Evolutionary conservation across 2,113 vertebrate species (phyloP).

Genomic region (Mesocricetus auratus): DNA sequence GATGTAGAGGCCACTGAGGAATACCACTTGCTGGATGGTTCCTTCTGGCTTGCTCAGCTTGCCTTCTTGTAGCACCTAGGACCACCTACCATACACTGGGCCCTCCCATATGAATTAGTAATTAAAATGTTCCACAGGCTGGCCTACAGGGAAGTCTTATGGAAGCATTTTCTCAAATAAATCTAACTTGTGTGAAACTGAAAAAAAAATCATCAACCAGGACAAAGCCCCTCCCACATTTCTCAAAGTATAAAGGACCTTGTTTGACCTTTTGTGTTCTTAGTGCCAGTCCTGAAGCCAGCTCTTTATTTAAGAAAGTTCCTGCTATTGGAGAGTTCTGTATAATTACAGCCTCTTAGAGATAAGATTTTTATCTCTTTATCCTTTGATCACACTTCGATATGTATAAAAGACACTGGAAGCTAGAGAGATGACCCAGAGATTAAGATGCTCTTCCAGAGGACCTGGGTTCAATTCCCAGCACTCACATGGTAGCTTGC

Average conservation of each 20-base stretch:
- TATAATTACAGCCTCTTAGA: slow-evolving; percentile 22
- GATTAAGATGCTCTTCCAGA: not conserved
- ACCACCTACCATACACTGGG: not conserved
- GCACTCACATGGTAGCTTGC: not conserved
- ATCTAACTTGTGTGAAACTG: not conserved
- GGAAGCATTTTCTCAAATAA: not conserved
- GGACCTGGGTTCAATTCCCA: not conserved
- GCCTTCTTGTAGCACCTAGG: not conserved
- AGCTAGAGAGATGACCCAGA: not conserved
- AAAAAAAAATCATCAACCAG: no score
- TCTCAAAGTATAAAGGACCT: not conserved
- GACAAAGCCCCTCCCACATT: not conserved
- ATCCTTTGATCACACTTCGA: not conserved
- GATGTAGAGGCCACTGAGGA: not conserved
- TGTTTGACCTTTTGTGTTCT: not conserved
- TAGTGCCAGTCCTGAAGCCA: not conserved
- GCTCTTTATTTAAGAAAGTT: not conserved
- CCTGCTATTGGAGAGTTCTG: not conserved
- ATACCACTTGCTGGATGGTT: not conserved
- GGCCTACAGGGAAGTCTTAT: not conserved
- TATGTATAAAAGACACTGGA: not conserved
- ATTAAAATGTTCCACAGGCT: not conserved
- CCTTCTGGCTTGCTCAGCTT: not conserved
- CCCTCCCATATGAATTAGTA: not conserved
- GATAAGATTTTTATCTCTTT: not conserved